phyloP scores from a whole-genome alignment of 2,888 invertebrate genomes.

The Amblyjoppa proteus region DNA sequence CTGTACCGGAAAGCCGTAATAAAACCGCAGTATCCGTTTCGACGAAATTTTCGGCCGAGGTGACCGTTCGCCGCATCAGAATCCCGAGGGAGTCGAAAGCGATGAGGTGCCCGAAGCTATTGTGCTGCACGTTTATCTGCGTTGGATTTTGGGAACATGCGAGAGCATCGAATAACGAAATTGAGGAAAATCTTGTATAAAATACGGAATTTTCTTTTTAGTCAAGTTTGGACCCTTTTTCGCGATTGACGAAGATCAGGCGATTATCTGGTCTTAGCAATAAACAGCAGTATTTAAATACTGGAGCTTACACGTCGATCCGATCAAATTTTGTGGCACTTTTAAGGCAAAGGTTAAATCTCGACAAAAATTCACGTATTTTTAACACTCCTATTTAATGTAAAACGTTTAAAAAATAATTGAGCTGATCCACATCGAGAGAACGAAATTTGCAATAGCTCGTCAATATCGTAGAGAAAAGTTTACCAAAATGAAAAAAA shows the following conservation, averaged over 20 bases:
- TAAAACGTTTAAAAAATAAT: background rate
- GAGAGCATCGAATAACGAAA: background rate
- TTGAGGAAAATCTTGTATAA: background rate
- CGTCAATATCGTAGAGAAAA: background rate
- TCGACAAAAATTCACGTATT: background rate
- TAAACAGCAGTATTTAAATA: too few species aligned
- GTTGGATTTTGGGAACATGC: background rate
- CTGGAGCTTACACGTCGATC: too few species aligned
- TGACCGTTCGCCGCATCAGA: slow-evolving; percentile 60
- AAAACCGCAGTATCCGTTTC: slow-evolving; percentile 59
- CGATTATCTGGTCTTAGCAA: too few species aligned
- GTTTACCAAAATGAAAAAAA: slow-evolving; percentile 11
- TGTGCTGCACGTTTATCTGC: background rate
- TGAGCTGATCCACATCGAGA: background rate
- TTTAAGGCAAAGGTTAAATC: too few species aligned
- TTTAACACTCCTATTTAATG: too few species aligned
- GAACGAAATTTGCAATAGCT: background rate
- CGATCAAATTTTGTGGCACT: too few species aligned
- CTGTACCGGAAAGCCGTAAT: slow-evolving; percentile 72
- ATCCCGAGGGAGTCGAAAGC: slow-evolving; percentile 29
- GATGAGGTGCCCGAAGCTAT: slow-evolving; percentile 11
- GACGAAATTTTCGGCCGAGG: slow-evolving; percentile 65
- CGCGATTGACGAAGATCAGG: background rate
- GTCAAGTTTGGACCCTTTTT: background rate
- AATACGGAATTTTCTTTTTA: background rate